Conservation (phyloP, 2,113 vertebrate species). For the Nothoprocta perdicaria region DNA sequence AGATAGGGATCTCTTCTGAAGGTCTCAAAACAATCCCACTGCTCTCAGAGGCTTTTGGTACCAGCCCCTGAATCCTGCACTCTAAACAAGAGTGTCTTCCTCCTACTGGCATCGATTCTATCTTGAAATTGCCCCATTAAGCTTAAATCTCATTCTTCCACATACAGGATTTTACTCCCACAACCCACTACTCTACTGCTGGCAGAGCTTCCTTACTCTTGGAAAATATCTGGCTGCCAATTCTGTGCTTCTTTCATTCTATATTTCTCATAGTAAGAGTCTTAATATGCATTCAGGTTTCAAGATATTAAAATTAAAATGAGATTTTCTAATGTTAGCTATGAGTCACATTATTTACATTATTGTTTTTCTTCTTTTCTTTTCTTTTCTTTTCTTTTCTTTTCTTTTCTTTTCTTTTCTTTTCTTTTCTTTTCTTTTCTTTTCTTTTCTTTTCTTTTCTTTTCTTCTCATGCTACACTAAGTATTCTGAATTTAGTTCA, state of each 20-base stretch:
- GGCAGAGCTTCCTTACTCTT: background rate
- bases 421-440: too few species aligned
- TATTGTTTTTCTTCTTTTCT: background rate
- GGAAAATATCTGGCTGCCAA: background rate
- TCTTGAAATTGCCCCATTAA: background rate
- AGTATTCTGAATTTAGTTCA: background rate
- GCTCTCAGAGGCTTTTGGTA: background rate
- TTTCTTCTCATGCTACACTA: background rate
- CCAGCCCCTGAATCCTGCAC: background rate
- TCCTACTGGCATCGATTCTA: background rate
- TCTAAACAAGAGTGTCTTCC: background rate
- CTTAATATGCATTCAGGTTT: background rate
- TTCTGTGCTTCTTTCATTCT: background rate
- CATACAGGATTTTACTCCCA: fast-evolving
- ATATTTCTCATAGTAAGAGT: background rate
- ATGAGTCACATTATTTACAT: background rate
- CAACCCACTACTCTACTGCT: background rate
- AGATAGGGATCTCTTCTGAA: background rate
- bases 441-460: too few species aligned
- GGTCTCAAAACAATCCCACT: background rate
- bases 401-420: too few species aligned
- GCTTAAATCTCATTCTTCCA: fast-evolving
- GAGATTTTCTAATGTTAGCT: background rate
- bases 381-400: background rate
- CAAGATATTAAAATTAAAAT: background rate